These are phyloP conservation scores for Mesochorus sp. DNA, from an alignment of 2,888 invertebrate species.

Conservation along the genomic window DNA sequence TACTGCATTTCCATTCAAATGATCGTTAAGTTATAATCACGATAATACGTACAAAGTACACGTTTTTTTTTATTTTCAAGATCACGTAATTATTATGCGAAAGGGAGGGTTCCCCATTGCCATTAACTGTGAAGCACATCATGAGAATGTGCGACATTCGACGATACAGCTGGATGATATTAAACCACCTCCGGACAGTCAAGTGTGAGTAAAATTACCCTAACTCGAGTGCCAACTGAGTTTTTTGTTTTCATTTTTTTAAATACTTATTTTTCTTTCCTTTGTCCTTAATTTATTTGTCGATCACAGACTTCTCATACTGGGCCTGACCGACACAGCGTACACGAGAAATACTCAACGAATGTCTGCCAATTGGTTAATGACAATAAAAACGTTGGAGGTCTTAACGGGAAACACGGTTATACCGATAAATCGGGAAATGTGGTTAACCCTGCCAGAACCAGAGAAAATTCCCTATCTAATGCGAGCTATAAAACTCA, in stretches of 20 bases:
- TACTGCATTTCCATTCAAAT: too few species aligned
- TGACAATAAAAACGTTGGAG: slow-evolving; percentile 85
- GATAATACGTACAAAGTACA: too few species aligned
- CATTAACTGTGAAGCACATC: slow-evolving; percentile 74
- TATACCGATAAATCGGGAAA: slow-evolving; percentile 83
- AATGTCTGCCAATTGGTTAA: slow-evolving; percentile 83
- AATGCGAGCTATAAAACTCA: slow-evolving; percentile 84
- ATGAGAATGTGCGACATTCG: slow-evolving; percentile 63
- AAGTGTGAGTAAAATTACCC: slow-evolving; percentile 81
- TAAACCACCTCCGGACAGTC: slow-evolving; percentile 78
- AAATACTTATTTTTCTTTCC: background rate
- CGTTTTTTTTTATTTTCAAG: slow-evolving; percentile 76
- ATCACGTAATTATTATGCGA: slow-evolving; percentile 83
- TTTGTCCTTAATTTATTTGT: background rate
- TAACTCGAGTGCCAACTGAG: background rate
- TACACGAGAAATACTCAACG: slow-evolving; percentile 85
- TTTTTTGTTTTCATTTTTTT: background rate
- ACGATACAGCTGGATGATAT: slow-evolving; percentile 82
- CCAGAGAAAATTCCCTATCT: slow-evolving; percentile 86
- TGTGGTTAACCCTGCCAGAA: slow-evolving; percentile 84
- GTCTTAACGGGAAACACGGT: slow-evolving; percentile 83
- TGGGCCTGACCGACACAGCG: slow-evolving; percentile 83
- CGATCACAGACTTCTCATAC: slow-evolving; percentile 84
- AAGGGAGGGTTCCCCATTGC: slow-evolving; percentile 84
- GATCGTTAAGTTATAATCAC: too few species aligned